Conservation (phyloP, 2,113 vertebrate species). For the Cromileptes altivelis region DNA sequence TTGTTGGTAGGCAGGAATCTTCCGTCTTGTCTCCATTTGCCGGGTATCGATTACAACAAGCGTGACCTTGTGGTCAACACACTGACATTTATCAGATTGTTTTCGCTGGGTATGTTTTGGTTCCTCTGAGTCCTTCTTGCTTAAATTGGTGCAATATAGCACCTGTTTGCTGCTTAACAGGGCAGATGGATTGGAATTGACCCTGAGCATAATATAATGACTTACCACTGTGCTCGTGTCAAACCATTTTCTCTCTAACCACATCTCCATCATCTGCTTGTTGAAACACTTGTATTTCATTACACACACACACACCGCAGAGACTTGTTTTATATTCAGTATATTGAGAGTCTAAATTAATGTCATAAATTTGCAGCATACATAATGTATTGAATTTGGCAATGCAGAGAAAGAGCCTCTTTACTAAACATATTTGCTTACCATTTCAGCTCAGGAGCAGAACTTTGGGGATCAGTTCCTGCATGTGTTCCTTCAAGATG, state of each 20-base stretch:
- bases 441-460: slow-evolving; percentile 85
- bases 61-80: slow-evolving; percentile 25
- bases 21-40: slow-evolving; percentile 4
- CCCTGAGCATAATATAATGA: neutral
- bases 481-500: slow-evolving; percentile 89
- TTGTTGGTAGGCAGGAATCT: slow-evolving; percentile 32
- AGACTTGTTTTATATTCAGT: neutral
- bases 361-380: neutral
- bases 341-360: neutral
- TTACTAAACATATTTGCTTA: slow-evolving; percentile 38
- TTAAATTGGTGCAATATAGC: neutral
- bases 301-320: too few species aligned
- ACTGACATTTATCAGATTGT: slow-evolving; percentile 19
- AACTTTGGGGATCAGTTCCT: slow-evolving; percentile 86
- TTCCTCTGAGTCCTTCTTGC: neutral
- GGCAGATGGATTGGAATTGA: neutral
- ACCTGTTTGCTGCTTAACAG: slow-evolving; percentile 2
- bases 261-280: neutral
- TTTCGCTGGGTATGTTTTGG: neutral
- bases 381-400: neutral
- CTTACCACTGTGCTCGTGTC: neutral
- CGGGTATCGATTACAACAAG: slow-evolving; percentile 29
- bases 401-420: neutral
- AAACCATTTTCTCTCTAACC: neutral
- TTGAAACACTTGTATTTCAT: slow-evolving; percentile 2